These are phyloP conservation scores for Nesogale talazaci DNA, from an alignment of 2,113 vertebrate genomes.

Conservation along the genomic window DNA sequence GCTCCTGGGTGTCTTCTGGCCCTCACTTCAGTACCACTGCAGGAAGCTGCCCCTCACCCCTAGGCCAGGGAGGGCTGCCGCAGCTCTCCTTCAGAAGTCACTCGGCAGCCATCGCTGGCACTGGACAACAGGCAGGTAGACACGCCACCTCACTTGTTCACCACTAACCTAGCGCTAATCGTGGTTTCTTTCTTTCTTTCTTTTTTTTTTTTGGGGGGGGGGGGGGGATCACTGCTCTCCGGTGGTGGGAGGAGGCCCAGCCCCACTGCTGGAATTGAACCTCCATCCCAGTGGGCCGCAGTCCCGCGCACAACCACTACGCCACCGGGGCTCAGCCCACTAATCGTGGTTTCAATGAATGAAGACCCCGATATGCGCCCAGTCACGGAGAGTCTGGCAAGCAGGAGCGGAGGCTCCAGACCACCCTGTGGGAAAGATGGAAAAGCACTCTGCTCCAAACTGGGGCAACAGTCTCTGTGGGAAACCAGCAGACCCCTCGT, in stretches of 20 bases:
- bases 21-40: slow-evolving; percentile 14
- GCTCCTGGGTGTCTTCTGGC: no score
- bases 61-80: not conserved
- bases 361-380: not conserved
- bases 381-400: not conserved
- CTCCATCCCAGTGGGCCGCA: no score
- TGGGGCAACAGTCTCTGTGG: not conserved
- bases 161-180: not conserved
- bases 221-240: no score
- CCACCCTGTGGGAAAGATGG: not conserved
- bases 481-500: not conserved
- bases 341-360: not conserved
- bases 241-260: no score
- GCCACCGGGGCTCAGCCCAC: no score
- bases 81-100: not conserved
- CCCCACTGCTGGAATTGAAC: no score
- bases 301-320: no score
- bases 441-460: no score
- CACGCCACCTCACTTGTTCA: not conserved
- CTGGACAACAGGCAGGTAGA: not conserved
- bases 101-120: not conserved
- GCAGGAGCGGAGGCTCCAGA: not conserved
- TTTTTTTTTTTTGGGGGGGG: no score
- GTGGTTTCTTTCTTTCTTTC: no score
- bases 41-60: not conserved